Conservation (phyloP, 2,797 vertebrate genomes). For the Pantherophis vulpinus region DNA sequence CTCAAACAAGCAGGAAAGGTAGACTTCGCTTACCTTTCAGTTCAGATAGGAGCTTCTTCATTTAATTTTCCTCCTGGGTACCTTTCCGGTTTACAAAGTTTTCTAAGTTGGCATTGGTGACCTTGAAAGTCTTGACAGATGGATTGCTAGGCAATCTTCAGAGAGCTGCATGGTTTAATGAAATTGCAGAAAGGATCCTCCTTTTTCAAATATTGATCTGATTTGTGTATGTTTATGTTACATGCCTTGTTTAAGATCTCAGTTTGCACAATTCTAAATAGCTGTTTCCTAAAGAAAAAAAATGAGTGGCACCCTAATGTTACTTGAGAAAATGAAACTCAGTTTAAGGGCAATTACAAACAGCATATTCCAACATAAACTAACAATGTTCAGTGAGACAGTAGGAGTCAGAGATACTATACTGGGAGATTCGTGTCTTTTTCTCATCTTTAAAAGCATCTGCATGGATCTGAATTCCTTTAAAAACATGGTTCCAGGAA, state of each 20-base stretch:
- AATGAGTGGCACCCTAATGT: background rate
- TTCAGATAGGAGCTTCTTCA: slow-evolving; percentile 22
- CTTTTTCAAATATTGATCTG: slow-evolving; percentile 4
- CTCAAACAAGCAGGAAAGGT: slow-evolving; percentile 11
- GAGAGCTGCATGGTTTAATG: background rate
- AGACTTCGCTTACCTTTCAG: background rate
- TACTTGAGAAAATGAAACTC: slow-evolving; percentile 20
- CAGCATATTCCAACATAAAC: background rate
- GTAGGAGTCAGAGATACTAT: background rate
- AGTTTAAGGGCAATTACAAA: background rate
- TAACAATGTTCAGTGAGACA: background rate
- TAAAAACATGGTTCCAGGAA: background rate
- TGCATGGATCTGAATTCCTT: background rate
- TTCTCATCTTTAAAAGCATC: background rate
- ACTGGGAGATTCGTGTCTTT: background rate
- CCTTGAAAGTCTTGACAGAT: slow-evolving; percentile 18
- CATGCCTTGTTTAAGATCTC: background rate
- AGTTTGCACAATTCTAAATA: background rate
- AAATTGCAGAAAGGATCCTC: background rate
- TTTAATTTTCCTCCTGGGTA: slow-evolving; percentile 23
- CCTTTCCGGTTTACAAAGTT: slow-evolving; percentile 1
- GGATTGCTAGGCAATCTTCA: background rate
- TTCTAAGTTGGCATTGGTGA: background rate
- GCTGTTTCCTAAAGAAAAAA: background rate
- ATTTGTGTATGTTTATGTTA: background rate